Conservation (phyloP, 2,888 invertebrate species). For the Limenitis camilla region DNA sequence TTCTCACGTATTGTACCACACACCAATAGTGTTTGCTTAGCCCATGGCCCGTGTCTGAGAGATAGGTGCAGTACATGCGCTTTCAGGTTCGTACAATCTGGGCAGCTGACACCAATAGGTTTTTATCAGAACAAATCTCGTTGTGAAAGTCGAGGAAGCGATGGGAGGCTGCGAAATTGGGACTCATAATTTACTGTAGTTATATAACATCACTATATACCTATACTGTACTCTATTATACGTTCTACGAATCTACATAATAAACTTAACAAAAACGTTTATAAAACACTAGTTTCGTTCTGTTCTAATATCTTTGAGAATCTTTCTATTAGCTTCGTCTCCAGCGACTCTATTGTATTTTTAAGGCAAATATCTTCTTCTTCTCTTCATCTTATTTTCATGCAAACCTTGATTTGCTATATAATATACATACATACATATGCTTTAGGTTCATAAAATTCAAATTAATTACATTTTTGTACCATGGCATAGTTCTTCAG, state of each 20-base stretch:
- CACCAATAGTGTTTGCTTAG: conserved; percentile 58
- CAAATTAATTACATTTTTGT: too few relatives aligned
- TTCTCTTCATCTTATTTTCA: too few relatives aligned
- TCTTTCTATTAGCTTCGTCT: too few relatives aligned
- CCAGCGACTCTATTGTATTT: too few relatives aligned
- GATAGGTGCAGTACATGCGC: conserved; percentile 71
- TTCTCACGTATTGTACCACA: conserved; percentile 30
- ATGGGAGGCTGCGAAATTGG: conserved; percentile 20
- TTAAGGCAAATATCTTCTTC: too few relatives aligned
- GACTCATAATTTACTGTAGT: conserved; percentile 15
- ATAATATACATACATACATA: too few relatives aligned
- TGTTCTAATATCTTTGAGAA: too few relatives aligned
- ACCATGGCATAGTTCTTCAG: too few relatives aligned
- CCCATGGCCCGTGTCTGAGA: conserved; percentile 61
- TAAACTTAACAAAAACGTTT: too few relatives aligned
- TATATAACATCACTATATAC: conserved; percentile 16
- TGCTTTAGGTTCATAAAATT: too few relatives aligned
- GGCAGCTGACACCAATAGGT: conserved; percentile 69
- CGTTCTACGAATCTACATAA: not conserved
- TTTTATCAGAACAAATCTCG: conserved; percentile 68
- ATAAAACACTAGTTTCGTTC: too few relatives aligned
- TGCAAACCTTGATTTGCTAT: too few relatives aligned
- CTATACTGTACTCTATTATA: not conserved
- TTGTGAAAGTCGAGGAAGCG: conserved; percentile 60
- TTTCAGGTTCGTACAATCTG: conserved; percentile 67